Evolutionary conservation across 2,113 vertebrate genomes (phyloP), one percentile per base, ranked within the genome.

Genomic region (Hiodon tergisus): DNA sequence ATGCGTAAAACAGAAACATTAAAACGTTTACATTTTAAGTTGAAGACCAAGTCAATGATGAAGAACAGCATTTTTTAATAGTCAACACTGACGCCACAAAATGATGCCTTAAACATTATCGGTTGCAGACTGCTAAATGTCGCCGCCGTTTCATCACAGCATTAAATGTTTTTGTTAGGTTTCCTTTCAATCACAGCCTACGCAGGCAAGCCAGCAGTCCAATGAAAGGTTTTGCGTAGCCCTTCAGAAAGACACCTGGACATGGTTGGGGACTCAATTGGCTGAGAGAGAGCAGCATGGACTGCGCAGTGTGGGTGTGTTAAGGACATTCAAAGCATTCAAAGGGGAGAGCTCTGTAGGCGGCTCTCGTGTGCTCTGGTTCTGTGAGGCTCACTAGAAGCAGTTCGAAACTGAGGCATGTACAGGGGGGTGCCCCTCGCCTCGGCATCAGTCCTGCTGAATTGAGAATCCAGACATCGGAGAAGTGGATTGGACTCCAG

Each of bases 391-490:
- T 86, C 90, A 46, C 78, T 78, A 54, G 81, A 31, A 0, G 84
- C 78, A 83, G 88, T 83, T 81, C 86, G 93, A 82, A 96, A 98
- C 71, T 99, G 97, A 0, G 97, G 95, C 85, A 96, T 65, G 3
- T 99, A 99, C 0, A 93, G 86, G 2, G 88, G 78, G 65, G 90
- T 81, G 0, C 80, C 77, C 77, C 75, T 86, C 63, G 83, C 82
- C 61, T 77, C 55, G 0, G 72, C 0, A 52, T 73, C 11, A 69
- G 70, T 72, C 3, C 79, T 57, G 2, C 75, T 77, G 14, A 83
- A 82, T 83, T 80, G 72, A 85, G 10, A 0, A 88, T 78, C 0
- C 75, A 77, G 4, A 16, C 31, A 9, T 8, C 73, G 46, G 3
- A 75, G 73, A 13, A 75, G 73, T 8, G 73, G 54, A 54, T 14